A percentile compares a stretch with the other conserved stretches of the same genome.
Conservation (phyloP, 2,797 vertebrate species). For the Propithecus perrieri region DNA sequence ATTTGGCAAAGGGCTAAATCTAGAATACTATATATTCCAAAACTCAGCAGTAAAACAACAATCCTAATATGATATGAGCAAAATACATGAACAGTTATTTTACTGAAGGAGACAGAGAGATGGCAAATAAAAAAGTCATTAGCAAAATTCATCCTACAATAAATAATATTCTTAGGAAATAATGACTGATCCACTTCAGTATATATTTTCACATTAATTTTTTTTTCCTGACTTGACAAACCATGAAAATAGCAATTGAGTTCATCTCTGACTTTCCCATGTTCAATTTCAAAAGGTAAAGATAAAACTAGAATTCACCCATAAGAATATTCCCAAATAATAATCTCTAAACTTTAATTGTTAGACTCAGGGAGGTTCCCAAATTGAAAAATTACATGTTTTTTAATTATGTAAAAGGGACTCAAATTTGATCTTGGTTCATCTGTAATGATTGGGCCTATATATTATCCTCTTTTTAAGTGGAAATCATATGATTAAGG, state of each 20-base stretch:
- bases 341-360: neutral
- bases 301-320: neutral
- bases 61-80: neutral
- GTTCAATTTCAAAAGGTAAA: neutral
- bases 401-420: neutral
- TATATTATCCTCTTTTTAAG: neutral
- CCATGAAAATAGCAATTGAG: neutral
- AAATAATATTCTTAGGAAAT: neutral
- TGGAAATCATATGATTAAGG: neutral
- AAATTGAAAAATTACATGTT: neutral
- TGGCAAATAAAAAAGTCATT: neutral
- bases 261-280: neutral
- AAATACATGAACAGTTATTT: neutral
- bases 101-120: neutral
- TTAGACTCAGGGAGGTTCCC: neutral
- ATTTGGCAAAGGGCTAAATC: neutral
- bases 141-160: neutral
- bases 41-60: neutral
- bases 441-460: neutral
- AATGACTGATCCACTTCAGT: neutral
- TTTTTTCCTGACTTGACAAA: neutral
- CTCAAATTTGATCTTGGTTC: neutral
- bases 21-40: neutral
- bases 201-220: neutral
- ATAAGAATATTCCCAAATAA: neutral